Conservation (phyloP, 1,140 invertebrate species). For the Mamestra configurata region DNA sequence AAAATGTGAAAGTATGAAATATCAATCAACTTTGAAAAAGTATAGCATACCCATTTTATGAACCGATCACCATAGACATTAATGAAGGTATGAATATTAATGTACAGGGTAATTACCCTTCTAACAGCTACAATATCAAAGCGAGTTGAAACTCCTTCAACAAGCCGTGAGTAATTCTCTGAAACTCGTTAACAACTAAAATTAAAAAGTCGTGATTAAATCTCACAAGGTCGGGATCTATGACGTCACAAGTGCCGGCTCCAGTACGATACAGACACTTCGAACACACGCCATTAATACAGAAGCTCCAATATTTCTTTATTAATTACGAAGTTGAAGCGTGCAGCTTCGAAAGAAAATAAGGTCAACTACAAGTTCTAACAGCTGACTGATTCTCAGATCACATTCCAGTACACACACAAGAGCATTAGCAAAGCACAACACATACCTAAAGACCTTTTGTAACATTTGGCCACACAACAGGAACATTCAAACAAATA, state of each 20-base stretch:
- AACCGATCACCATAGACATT: not conserved
- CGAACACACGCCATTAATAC: not conserved
- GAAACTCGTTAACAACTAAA: conserved; percentile 28
- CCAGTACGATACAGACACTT: not conserved
- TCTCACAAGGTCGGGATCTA: conserved; percentile 15
- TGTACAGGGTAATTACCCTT: conserved; percentile 5
- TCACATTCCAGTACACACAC: too few species aligned
- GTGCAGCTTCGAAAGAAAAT: not conserved
- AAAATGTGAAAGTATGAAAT: not conserved
- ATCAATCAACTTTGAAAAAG: not conserved
- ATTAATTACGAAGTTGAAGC: not conserved
- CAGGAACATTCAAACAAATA: too few species aligned
- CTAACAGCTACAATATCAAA: conserved; percentile 30
- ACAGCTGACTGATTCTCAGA: too few species aligned
- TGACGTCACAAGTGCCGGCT: conserved; percentile 17
- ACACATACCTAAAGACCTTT: too few species aligned
- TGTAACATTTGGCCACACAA: too few species aligned
- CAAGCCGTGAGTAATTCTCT: conserved; percentile 11
- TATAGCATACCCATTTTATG: too few species aligned
- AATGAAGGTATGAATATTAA: conserved; percentile 19
- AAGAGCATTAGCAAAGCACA: too few species aligned
- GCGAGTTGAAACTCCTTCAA: conserved; percentile 17
- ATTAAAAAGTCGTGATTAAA: conserved; percentile 33
- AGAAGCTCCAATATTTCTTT: not conserved
- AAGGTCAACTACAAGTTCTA: too few species aligned